phyloP scores from a whole-genome alignment of 2,113 vertebrate genomes.

The Melanotaenia duboulayi region DNA sequence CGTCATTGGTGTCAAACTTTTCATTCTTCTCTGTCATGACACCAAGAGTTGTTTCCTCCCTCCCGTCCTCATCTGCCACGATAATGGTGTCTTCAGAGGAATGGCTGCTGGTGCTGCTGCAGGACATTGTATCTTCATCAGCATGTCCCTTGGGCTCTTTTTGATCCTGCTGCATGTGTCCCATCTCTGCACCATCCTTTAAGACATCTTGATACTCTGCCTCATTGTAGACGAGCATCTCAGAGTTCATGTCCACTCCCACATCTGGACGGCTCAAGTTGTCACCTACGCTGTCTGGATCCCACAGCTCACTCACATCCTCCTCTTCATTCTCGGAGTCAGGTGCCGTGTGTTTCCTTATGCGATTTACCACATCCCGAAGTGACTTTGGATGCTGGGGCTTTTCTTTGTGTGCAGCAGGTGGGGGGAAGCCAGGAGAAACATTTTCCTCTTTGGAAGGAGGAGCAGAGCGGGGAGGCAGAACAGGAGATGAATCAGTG shows the following conservation, averaged over 20 bases:
- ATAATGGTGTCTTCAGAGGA: constrained; percentile 79
- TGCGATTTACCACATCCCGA: constrained; percentile 88
- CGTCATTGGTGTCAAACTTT: background rate
- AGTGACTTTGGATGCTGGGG: constrained; percentile 81
- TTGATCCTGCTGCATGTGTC: constrained; percentile 4
- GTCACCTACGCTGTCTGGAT: constrained; percentile 51
- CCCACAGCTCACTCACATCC: constrained; percentile 70
- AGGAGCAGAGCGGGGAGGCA: constrained; percentile 9
- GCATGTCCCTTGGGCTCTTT: background rate
- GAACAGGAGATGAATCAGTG: background rate
- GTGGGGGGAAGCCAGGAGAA: background rate
- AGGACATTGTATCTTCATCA: constrained; percentile 71
- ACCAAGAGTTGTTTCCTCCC: constrained; percentile 12
- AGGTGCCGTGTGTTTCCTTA: constrained; percentile 92
- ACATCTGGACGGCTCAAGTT: constrained; percentile 4
- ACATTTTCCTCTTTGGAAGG: background rate
- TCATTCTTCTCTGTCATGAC: background rate
- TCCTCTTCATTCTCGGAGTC: constrained; percentile 93
- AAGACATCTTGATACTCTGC: background rate
- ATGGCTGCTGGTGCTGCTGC: constrained; percentile 84
- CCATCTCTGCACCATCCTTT: constrained; percentile 5
- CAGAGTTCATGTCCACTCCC: background rate
- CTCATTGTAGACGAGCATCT: constrained; percentile 9
- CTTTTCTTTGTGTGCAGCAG: constrained; percentile 35
- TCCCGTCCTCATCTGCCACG: constrained; percentile 47